These are phyloP conservation scores for Leistus spinibarbis DNA, from an alignment of 2,888 invertebrate species.

Conservation along the genomic window DNA sequence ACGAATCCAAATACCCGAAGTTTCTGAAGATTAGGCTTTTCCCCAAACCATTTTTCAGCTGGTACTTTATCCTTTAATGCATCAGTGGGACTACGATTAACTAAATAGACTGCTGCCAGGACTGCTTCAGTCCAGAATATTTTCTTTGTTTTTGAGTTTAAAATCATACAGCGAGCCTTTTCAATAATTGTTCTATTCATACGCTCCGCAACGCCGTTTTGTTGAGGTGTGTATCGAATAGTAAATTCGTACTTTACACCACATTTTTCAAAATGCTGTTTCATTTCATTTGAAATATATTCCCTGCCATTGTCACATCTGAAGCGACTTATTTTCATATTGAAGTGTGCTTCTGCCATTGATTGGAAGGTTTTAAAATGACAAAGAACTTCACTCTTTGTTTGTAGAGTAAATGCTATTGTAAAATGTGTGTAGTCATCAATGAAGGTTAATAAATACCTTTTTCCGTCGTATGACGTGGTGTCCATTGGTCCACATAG, in stretches of 20 bases:
- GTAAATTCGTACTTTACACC: conserved; percentile 46
- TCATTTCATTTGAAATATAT: conserved; percentile 48
- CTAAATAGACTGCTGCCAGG: conserved; percentile 49
- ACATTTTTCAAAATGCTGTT: conserved; percentile 47
- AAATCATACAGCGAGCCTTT: conserved; percentile 49
- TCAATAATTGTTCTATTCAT: conserved; percentile 50
- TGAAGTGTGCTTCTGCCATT: conserved; percentile 45
- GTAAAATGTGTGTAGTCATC: conserved; percentile 47
- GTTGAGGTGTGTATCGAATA: conserved; percentile 46
- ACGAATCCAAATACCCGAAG: conserved; percentile 48
- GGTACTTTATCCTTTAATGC: conserved; percentile 49
- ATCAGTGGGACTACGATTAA: conserved; percentile 49
- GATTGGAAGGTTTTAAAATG: conserved; percentile 44
- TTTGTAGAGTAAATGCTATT: conserved; percentile 47
- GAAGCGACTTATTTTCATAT: conserved; percentile 43
- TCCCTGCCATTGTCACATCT: conserved; percentile 48
- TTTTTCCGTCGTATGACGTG: conserved; percentile 42
- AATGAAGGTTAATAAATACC: neutral
- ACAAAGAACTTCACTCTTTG: conserved; percentile 43
- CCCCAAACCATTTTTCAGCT: conserved; percentile 49
- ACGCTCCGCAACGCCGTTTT: conserved; percentile 47
- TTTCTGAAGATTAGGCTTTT: conserved; percentile 48
- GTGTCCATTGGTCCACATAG: conserved; percentile 44
- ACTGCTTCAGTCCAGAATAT: conserved; percentile 52
- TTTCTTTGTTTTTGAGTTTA: conserved; percentile 47